Conservation (phyloP, 1,140 invertebrate genomes). For the Lasaia peninsularis region DNA sequence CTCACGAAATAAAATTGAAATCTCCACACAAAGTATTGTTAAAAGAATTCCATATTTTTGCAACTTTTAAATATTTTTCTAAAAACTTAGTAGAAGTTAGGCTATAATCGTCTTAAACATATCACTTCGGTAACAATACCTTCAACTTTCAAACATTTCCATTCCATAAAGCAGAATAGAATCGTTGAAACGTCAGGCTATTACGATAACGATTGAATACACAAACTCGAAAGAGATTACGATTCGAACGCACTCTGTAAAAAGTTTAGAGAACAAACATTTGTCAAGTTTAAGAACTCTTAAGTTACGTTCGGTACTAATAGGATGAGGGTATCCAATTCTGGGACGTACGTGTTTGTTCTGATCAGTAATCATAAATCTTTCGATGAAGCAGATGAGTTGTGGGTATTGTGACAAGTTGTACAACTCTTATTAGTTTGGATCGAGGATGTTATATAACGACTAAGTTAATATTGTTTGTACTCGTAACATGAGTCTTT, state of each 20-base stretch:
- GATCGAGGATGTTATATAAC: constrained; percentile 16
- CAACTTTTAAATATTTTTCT: background rate
- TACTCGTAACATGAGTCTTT: too few relatives aligned
- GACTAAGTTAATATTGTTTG: background rate
- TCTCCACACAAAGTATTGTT: too few relatives aligned
- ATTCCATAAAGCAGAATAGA: constrained; percentile 28
- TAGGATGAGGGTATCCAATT: constrained; percentile 11
- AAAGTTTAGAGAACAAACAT: constrained; percentile 19
- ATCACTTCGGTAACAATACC: constrained; percentile 30
- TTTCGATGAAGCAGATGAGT: constrained; percentile 32
- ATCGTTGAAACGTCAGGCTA: constrained; percentile 16
- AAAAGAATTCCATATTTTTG: too few relatives aligned
- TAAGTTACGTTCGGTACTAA: constrained; percentile 13
- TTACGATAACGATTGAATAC: constrained; percentile 26
- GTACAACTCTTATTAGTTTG: constrained; percentile 21
- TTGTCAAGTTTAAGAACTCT: constrained; percentile 12
- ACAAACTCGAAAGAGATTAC: constrained; percentile 26
- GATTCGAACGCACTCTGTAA: constrained; percentile 19
- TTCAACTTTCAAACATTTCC: constrained; percentile 32
- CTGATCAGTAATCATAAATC: constrained; percentile 34
- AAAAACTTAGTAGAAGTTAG: constrained; percentile 24
- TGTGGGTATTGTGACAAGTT: constrained; percentile 19
- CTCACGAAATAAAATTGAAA: too few relatives aligned
- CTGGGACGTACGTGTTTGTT: constrained; percentile 24
- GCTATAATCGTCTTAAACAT: constrained; percentile 33